Evolutionary conservation across 2,797 vertebrate genomes (phyloP).

Genomic region (Pangasius macronema): DNA sequence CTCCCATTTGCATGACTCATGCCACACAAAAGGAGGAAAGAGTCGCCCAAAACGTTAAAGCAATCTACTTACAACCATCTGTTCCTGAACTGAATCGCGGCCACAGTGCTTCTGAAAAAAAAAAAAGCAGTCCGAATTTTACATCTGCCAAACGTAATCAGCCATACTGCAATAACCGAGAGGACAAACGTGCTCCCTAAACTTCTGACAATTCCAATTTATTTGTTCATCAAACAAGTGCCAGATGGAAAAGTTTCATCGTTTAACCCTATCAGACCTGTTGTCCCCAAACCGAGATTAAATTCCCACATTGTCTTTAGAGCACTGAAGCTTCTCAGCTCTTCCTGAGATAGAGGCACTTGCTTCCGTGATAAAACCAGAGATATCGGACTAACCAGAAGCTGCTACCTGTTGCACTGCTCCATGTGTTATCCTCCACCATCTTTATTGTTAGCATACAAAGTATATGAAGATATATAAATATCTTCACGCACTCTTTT

Average conservation of each 20-base stretch:
- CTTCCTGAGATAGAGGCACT: not conserved
- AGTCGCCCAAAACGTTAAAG: slow-evolving; percentile 55
- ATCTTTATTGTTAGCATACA: not conserved
- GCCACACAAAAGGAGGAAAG: slow-evolving; percentile 60
- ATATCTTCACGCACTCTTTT: not conserved
- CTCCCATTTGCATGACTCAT: slow-evolving; percentile 58
- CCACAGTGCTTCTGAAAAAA: slow-evolving; percentile 43
- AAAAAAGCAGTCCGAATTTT: slow-evolving; percentile 47
- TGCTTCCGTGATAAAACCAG: not conserved
- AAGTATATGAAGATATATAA: not conserved
- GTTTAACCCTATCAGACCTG: slow-evolving; percentile 23
- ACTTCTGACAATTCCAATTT: slow-evolving; percentile 27
- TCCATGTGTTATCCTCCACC: not conserved
- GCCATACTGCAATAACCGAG: slow-evolving; percentile 9
- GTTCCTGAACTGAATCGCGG: slow-evolving; percentile 56
- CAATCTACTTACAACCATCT: slow-evolving; percentile 63
- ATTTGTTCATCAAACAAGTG: slow-evolving; percentile 20
- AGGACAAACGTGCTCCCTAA: slow-evolving; percentile 9
- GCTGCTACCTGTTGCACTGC: not conserved
- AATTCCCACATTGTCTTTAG: slow-evolving; percentile 18
- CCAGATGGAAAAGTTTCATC: slow-evolving; percentile 11
- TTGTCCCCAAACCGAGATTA: not conserved
- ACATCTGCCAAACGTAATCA: slow-evolving; percentile 43
- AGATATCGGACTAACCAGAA: not conserved
- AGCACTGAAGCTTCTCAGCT: not conserved